These are phyloP conservation scores for Microcebus jonahi DNA, from an alignment of 2,113 vertebrate species.

Conservation along the genomic window DNA sequence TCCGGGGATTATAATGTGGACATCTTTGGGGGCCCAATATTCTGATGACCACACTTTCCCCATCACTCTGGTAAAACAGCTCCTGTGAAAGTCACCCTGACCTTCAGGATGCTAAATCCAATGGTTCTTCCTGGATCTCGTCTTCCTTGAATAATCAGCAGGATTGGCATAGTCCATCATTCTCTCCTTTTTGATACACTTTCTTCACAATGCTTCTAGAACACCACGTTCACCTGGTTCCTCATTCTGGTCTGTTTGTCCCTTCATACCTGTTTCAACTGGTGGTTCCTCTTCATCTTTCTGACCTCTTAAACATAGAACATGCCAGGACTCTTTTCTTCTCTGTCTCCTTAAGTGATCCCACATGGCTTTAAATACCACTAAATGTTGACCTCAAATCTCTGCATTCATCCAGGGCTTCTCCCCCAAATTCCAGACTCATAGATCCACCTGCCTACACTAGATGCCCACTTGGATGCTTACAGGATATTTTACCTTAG, in stretches of 20 bases:
- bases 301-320: neutral
- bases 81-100: neutral
- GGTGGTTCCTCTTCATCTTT: neutral
- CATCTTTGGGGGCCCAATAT: neutral
- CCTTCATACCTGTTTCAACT: neutral
- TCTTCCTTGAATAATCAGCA: neutral
- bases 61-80: neutral
- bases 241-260: neutral
- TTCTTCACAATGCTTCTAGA: neutral
- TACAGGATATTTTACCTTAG: neutral
- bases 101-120: neutral
- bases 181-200: neutral
- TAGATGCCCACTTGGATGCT: accelerated
- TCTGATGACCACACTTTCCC: neutral
- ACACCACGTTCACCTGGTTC: neutral
- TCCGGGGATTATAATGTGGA: accelerated
- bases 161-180: accelerated
- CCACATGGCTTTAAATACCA: neutral
- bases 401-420: neutral
- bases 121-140: neutral
- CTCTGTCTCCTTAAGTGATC: neutral
- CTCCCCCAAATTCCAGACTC: neutral
- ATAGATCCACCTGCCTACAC: accelerated
- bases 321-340: neutral
- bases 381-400: neutral